Evolutionary conservation across 2,888 invertebrate species (phyloP).

Genomic region (Aromia moschata): DNA sequence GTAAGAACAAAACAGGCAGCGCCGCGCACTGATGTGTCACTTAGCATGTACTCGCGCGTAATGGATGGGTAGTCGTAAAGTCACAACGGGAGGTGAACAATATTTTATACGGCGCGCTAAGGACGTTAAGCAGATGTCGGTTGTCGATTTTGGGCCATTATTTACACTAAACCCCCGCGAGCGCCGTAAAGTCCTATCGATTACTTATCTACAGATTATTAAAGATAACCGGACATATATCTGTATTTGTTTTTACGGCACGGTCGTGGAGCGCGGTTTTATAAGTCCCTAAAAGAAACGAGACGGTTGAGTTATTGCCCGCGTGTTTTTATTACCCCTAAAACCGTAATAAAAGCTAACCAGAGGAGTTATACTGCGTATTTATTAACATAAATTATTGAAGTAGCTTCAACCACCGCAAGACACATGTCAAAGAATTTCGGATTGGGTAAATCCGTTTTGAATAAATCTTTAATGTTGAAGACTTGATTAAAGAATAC

Average conservation of each 20-base stretch:
- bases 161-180: slow-evolving; percentile 14
- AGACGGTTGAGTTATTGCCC: neutral
- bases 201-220: slow-evolving; percentile 10
- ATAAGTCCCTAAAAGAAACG: neutral
- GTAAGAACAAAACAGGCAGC: too few species aligned
- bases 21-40: too few species aligned
- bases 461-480: too few species aligned
- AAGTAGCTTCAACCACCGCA: too few species aligned
- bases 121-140: slow-evolving; percentile 35
- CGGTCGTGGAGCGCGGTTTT: neutral
- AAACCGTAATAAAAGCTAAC: neutral
- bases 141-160: slow-evolving; percentile 23
- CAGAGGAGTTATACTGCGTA: neutral
- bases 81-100: slow-evolving; percentile 34
- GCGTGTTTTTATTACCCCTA: neutral
- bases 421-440: too few species aligned
- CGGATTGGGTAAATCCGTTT: too few species aligned
- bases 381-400: neutral
- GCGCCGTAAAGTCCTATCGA: neutral
- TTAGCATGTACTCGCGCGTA: slow-evolving; percentile 22
- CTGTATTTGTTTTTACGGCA: slow-evolving; percentile 10
- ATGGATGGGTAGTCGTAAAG: slow-evolving; percentile 32
- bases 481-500: too few species aligned
- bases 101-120: slow-evolving; percentile 27
- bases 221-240: neutral